Evolutionary conservation across 1,140 invertebrate genomes (phyloP).

Genomic region (Ptiloglossa arizonensis): DNA sequence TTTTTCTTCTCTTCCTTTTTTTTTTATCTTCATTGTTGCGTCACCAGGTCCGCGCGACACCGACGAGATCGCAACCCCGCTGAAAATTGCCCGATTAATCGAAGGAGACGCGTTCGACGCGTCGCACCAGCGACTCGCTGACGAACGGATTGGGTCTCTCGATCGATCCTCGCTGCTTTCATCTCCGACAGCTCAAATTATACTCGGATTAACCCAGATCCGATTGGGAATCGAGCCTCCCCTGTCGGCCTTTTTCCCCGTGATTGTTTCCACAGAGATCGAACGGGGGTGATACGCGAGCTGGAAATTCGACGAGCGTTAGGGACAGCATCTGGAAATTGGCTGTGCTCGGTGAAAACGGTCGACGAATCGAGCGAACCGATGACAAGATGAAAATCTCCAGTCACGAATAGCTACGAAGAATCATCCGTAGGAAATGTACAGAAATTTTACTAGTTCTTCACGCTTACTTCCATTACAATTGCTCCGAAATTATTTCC

Average conservation of each 20-base stretch:
- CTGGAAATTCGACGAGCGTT: too few species aligned
- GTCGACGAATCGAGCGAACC: not conserved
- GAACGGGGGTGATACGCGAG: not conserved
- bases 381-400: too few species aligned
- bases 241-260: not conserved
- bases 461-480: too few species aligned
- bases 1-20: too few species aligned
- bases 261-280: conserved; percentile 15
- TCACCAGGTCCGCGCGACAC: not conserved
- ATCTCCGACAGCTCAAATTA: conserved; percentile 18
- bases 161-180: conserved; percentile 13
- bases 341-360: not conserved
- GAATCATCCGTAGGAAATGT: too few species aligned
- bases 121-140: not conserved
- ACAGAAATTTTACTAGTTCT: too few species aligned
- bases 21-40: not conserved
- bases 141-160: not conserved
- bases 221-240: not conserved
- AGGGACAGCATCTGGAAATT: not conserved
- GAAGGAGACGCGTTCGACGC: not conserved
- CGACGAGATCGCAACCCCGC: not conserved
- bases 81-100: conserved; percentile 1
- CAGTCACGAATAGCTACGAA: too few species aligned
- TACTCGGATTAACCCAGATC: conserved; percentile 30
- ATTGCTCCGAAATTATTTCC: too few species aligned